Evolutionary conservation across 2,797 vertebrate species (phyloP), one percentile per base, ranked within the genome.

Genomic region (Tokudaia muenninki): DNA sequence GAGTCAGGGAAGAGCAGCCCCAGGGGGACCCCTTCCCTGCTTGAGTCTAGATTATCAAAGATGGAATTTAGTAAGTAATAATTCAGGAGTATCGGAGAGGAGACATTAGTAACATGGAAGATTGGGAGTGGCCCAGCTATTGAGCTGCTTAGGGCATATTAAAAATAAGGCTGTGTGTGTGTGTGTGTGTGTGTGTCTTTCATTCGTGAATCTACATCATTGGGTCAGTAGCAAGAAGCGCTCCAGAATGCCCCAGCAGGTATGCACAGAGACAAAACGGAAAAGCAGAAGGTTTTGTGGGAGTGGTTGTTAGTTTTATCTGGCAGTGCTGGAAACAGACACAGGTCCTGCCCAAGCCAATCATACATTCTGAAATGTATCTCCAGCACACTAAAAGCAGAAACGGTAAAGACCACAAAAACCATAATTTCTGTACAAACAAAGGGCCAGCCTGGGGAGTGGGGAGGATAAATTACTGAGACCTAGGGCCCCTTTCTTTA

Each of bases 381-480:
- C 72, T 4, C 16, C 19, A 24, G 44, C 4, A 21, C 24, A 21
- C 79, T 72, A 24, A 44, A 83, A 17, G 21, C 7, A 83, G 80
- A 74, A 86, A 81, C 63, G 47, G 11, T 77, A 92, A 92, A 74
- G 41, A 26, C 10, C n/a, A 83, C 70, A 70, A 90, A 94, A 79
- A 52, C 61, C 26, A 61, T 59, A 89, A 65, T 61, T 90, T n/a
- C 26, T 87, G 17, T 59, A 22, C 37, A 57, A 57, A 93, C 55
- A 55, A 47, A 72, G 13, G 13, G 63, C 7, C 34, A 50, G 72
- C n/a, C 37, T 78, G 74, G 29, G 94, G 41, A 90, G n/a, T 78
- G 74, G 29, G 94, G 41, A 90, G n/a, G 47, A 92, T 84, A 93
- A 80, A 34, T 55, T 52, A 78, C 29, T 31, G 87, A 37, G 1